Conservation (phyloP, 1,140 invertebrate genomes). For the Phthorimaea operculella region DNA sequence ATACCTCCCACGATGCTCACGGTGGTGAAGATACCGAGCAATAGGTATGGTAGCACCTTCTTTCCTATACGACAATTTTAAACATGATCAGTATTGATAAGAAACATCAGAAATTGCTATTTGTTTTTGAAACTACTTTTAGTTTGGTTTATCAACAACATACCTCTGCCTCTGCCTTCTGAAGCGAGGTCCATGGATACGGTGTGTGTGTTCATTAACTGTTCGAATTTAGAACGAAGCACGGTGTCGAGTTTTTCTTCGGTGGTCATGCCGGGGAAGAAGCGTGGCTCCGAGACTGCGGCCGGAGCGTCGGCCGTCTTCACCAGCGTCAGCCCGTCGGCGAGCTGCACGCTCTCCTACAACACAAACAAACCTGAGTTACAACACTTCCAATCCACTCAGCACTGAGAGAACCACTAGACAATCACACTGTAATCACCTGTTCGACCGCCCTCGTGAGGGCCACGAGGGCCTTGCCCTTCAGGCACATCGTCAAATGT, state of each 20-base stretch:
- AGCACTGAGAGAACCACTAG: slow-evolving; percentile 17
- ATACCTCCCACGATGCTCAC: slow-evolving; percentile 70
- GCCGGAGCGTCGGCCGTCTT: slow-evolving; percentile 66
- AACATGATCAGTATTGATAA: no score
- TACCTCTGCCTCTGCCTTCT: slow-evolving; percentile 65
- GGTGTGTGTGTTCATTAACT: slow-evolving; percentile 60
- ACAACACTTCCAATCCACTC: slow-evolving; percentile 15
- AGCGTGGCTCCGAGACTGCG: slow-evolving; percentile 55
- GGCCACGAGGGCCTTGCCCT: slow-evolving; percentile 69
- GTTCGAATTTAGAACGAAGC: slow-evolving; percentile 60
- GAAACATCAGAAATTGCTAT: no score
- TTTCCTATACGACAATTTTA: slow-evolving; percentile 38
- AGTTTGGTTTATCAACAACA: slow-evolving; percentile 11
- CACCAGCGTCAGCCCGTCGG: slow-evolving; percentile 69
- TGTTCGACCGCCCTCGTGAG: slow-evolving; percentile 68
- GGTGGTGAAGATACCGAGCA: slow-evolving; percentile 73
- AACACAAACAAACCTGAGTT: slow-evolving; percentile 26
- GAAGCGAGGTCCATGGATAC: slow-evolving; percentile 60
- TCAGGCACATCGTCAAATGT: slow-evolving; percentile 69
- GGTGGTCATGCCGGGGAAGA: slow-evolving; percentile 59
- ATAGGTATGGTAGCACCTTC: slow-evolving; percentile 67
- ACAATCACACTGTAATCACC: slow-evolving; percentile 34
- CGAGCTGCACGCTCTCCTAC: slow-evolving; percentile 68
- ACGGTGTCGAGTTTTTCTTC: slow-evolving; percentile 63
- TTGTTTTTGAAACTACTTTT: not conserved